Evolutionary conservation across 2,888 invertebrate species (phyloP).

Genomic region (Tricholauxania praeusta): DNA sequence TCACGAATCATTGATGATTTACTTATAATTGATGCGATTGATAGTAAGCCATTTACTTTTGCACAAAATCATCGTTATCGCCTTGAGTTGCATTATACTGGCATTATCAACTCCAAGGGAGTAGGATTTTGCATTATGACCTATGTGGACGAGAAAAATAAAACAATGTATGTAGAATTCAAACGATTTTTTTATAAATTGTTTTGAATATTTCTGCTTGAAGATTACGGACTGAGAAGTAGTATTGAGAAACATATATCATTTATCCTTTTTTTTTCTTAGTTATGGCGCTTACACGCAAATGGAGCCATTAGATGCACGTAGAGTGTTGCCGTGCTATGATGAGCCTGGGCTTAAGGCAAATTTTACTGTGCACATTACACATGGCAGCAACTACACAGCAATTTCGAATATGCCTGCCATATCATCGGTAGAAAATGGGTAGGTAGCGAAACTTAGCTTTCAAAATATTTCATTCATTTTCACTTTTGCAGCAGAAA

Average conservation of each 20-base stretch:
- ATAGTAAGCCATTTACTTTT: slow-evolving; percentile 27
- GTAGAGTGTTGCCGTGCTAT: slow-evolving; percentile 78
- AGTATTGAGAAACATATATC: too few species aligned
- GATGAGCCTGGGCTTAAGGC: slow-evolving; percentile 79
- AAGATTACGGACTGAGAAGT: too few species aligned
- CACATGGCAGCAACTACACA: slow-evolving; percentile 65
- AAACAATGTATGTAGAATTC: slow-evolving; percentile 52
- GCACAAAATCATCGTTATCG: slow-evolving; percentile 37
- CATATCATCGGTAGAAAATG: not conserved
- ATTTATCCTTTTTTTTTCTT: not conserved
- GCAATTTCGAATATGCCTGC: slow-evolving; percentile 55
- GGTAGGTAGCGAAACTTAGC: too few species aligned
- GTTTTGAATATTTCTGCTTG: too few species aligned
- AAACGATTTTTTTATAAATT: too few species aligned
- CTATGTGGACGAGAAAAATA: slow-evolving; percentile 62
- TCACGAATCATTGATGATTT: slow-evolving; percentile 31
- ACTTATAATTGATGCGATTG: slow-evolving; percentile 35
- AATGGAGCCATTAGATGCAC: slow-evolving; percentile 74
- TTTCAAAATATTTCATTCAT: too few species aligned
- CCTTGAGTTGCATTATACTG: slow-evolving; percentile 69
- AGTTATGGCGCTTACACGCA: slow-evolving; percentile 72
- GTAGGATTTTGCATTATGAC: slow-evolving; percentile 74
- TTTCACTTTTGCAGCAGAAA: not conserved
- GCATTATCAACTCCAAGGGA: slow-evolving; percentile 71
- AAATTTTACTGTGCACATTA: slow-evolving; percentile 73